phyloP scores from a whole-genome alignment of 2,113 vertebrate species.

The Charina bottae region DNA sequence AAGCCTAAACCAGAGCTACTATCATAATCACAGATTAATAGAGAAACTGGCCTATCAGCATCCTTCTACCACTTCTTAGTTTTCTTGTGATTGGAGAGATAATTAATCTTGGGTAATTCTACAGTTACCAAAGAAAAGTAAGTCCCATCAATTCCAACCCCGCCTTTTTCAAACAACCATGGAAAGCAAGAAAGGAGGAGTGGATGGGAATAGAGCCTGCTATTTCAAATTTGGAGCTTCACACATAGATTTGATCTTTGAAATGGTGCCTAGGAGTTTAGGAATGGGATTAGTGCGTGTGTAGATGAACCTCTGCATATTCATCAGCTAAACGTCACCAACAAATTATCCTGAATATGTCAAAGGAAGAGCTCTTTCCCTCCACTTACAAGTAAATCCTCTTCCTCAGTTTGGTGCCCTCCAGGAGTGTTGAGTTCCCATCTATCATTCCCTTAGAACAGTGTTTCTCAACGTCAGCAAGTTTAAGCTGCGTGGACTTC shows the following conservation, averaged over 20 bases:
- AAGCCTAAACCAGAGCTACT: background rate
- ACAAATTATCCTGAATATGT: background rate
- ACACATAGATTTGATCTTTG: background rate
- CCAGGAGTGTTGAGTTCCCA: background rate
- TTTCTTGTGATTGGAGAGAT: background rate
- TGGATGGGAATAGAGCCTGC: background rate
- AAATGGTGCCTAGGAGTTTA: background rate
- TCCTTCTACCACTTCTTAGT: background rate
- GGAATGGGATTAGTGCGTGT: background rate
- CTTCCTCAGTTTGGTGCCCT: background rate
- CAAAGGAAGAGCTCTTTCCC: background rate
- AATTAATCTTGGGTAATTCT: background rate
- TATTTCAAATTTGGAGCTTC: background rate
- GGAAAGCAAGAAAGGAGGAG: background rate
- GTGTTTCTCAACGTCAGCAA: too few relatives aligned
- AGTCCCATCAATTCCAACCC: background rate
- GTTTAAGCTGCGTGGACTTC: background rate
- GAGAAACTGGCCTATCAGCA: background rate
- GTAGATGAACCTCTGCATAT: background rate
- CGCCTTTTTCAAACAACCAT: background rate
- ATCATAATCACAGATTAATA: background rate
- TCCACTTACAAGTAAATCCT: background rate
- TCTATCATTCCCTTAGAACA: too few relatives aligned
- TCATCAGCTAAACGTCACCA: background rate
- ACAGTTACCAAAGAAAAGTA: background rate